Percentiles rank a stretch among this genome's conserved stretches.
These are phyloP conservation scores for Onthophagus sagittarius DNA, from an alignment of 2,888 invertebrate species.

Conservation along the genomic window DNA sequence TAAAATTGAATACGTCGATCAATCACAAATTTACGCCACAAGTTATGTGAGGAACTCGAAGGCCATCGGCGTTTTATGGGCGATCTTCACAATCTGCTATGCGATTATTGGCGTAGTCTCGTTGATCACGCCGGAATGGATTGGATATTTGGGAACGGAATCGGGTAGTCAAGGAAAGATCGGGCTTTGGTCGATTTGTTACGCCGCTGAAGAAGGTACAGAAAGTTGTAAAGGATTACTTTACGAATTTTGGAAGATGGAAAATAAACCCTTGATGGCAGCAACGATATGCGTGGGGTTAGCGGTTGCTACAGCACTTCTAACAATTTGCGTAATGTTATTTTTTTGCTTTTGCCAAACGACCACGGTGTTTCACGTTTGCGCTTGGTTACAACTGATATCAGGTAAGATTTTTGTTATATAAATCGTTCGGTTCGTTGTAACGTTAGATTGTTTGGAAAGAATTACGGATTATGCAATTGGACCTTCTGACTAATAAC, in stretches of 20 bases:
- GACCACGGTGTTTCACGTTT: constrained; percentile 88
- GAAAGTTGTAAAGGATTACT: constrained; percentile 83
- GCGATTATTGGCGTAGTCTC: constrained; percentile 94
- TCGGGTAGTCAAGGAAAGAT: constrained; percentile 87
- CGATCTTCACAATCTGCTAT: constrained; percentile 94
- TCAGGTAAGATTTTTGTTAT: constrained; percentile 65
- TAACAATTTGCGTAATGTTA: constrained; percentile 85
- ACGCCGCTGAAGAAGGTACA: constrained; percentile 63
- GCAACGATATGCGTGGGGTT: constrained; percentile 87
- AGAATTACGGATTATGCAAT: not conserved
- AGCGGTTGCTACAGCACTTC: constrained; percentile 77
- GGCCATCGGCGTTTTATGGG: constrained; percentile 97
- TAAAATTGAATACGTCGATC: constrained; percentile 89
- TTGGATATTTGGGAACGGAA: constrained; percentile 65
- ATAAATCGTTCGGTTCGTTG: not conserved
- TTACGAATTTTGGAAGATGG: constrained; percentile 73
- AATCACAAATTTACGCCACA: constrained; percentile 84
- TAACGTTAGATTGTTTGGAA: not conserved
- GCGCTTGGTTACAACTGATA: constrained; percentile 93
- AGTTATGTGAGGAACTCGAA: constrained; percentile 89
- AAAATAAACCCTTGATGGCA: constrained; percentile 76
- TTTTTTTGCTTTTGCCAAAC: constrained; percentile 91
- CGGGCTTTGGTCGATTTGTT: constrained; percentile 89
- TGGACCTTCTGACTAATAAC: not conserved
- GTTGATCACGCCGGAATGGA: constrained; percentile 93